Conservation (phyloP, 64 coral and sea anemone species). For the Stichodactyla mertensii region DNA sequence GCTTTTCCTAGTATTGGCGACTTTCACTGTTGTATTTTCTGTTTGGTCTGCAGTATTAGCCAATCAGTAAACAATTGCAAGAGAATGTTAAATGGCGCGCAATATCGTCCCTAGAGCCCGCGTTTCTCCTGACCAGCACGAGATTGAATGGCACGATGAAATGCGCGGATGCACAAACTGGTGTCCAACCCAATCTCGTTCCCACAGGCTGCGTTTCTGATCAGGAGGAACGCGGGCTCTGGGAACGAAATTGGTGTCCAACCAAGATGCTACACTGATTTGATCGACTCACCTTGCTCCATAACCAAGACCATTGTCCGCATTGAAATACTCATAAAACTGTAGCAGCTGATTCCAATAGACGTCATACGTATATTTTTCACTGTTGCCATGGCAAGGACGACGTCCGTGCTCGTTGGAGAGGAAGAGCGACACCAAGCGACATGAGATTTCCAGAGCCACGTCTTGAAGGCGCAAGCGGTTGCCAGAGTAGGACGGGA, state of each 20-base stretch:
- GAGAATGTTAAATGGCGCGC: too few relatives aligned
- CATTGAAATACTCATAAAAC: constrained; percentile 83
- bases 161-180: too few relatives aligned
- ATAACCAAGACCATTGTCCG: constrained; percentile 70
- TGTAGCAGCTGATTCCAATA: constrained; percentile 67
- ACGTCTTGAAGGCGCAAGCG: constrained; percentile 61
- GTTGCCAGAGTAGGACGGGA: constrained; percentile 66
- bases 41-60: too few relatives aligned
- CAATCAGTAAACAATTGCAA: too few relatives aligned
- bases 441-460: constrained; percentile 48
- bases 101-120: too few relatives aligned
- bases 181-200: too few relatives aligned
- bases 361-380: constrained; percentile 53
- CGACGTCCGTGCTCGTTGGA: constrained; percentile 59
- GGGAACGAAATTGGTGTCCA: too few relatives aligned
- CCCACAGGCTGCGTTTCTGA: background rate
- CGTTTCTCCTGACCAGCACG: too few relatives aligned
- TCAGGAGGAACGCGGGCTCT: background rate
- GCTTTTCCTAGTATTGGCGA: too few relatives aligned
- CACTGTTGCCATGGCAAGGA: constrained; percentile 62
- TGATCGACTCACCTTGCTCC: constrained; percentile 52
- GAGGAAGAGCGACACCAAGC: constrained; percentile 57
- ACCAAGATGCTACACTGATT: background rate
- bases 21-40: too few relatives aligned
- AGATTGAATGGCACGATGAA: too few relatives aligned